Percentiles rank a stretch among this genome's conserved stretches.
Conservation (phyloP, 2,797 vertebrate species). For the Coccyzus lansbergi region DNA sequence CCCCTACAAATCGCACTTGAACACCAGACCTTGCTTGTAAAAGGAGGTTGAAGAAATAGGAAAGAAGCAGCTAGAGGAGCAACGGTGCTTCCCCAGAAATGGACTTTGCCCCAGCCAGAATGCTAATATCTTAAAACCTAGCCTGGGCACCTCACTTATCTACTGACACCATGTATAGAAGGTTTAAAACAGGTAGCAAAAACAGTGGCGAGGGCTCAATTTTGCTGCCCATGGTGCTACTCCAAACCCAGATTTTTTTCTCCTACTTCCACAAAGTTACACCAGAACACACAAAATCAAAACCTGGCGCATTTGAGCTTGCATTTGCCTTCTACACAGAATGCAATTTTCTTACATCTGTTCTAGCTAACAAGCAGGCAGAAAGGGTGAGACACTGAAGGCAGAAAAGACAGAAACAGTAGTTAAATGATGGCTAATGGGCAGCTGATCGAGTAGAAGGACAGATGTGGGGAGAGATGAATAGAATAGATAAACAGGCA, state of each 20-base stretch:
- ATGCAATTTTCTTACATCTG: constrained; percentile 42
- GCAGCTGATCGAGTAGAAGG: constrained; percentile 56
- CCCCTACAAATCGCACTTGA: not conserved
- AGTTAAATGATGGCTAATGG: constrained; percentile 60
- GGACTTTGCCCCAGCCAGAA: not conserved
- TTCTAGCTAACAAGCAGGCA: constrained; percentile 29
- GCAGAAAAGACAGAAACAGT: constrained; percentile 13
- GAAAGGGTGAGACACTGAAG: constrained; percentile 43
- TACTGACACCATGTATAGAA: not conserved
- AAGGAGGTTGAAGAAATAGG: not conserved
- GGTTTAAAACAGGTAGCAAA: not conserved
- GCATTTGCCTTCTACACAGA: constrained; percentile 32
- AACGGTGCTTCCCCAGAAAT: not conserved
- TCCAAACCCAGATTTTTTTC: not conserved
- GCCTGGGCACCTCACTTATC: not conserved
- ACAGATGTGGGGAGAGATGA: constrained; percentile 67
- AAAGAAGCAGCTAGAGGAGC: not conserved
- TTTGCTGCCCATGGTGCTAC: fast-evolving
- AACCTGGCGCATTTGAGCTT: not conserved
- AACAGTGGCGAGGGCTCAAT: not conserved
- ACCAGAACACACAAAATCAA: not conserved
- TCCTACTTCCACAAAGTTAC: not conserved
- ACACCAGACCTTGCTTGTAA: not conserved
- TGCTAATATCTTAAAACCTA: not conserved
- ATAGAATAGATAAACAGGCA: constrained; percentile 59